Evolutionary conservation across 2,113 vertebrate genomes (phyloP).

Genomic region (Casuarius casuarius): DNA sequence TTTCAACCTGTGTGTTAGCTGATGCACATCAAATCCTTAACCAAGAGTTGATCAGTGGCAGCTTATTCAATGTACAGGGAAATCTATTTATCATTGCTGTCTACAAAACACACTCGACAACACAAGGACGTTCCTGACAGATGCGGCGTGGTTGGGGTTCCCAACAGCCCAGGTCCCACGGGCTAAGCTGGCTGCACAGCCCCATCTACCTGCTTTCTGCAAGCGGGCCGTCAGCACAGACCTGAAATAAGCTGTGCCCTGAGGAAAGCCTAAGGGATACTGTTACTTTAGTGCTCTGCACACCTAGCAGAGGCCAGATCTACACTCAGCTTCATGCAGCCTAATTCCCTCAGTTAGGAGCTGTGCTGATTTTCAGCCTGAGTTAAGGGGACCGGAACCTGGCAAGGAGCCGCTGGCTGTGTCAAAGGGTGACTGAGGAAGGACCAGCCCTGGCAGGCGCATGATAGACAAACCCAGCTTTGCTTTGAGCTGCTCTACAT

Average conservation of each 20-base stretch:
- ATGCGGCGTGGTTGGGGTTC: rapidly evolving
- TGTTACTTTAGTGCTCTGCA: background rate
- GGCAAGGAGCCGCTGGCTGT: rapidly evolving
- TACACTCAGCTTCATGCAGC: background rate
- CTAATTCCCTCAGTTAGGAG: background rate
- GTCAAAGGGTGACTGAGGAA: background rate
- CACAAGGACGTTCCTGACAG: background rate
- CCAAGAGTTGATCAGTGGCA: rapidly evolving
- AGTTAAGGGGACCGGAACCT: background rate
- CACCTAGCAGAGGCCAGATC: rapidly evolving
- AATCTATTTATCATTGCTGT: background rate
- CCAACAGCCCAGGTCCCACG: background rate
- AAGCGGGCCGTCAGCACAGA: background rate
- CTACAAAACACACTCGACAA: background rate
- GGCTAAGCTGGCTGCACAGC: background rate
- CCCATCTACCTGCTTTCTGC: background rate
- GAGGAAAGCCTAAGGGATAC: background rate
- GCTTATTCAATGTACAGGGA: background rate
- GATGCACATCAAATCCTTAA: background rate
- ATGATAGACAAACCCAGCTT: background rate
- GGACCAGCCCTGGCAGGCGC: background rate
- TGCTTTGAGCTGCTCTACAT: background rate
- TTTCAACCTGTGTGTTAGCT: background rate
- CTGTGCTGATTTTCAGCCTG: background rate
- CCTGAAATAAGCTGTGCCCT: rapidly evolving